Conservation (phyloP, 2,113 vertebrate species). For the Noturus placidus region DNA sequence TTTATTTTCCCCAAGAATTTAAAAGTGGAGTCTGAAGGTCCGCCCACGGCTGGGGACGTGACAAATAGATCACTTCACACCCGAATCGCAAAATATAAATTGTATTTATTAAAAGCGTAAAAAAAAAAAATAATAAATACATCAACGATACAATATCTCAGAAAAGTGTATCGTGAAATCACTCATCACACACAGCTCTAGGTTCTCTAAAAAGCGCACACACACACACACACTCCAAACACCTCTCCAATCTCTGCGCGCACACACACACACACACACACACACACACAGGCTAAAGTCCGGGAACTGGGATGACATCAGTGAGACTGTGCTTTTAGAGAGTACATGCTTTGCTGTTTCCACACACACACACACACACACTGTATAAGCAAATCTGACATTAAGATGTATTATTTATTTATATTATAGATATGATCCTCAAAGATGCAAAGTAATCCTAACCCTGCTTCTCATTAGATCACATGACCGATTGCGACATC, state of each 20-base stretch:
- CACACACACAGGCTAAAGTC: neutral
- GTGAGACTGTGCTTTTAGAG: neutral
- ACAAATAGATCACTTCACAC: too few relatives aligned
- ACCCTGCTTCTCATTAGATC: neutral
- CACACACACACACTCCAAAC: neutral
- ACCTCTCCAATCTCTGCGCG: neutral
- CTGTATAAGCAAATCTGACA: neutral
- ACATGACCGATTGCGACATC: neutral
- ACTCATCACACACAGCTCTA: too few relatives aligned
- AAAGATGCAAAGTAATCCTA: neutral
- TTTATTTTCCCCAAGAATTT: neutral
- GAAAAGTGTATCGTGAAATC: too few relatives aligned
- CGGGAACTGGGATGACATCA: slow-evolving; percentile 29
- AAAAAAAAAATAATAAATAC: too few relatives aligned
- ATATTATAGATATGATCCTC: neutral
- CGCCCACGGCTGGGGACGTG: neutral
- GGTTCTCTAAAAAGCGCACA: too few relatives aligned
- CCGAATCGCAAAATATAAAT: too few relatives aligned
- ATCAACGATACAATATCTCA: too few relatives aligned
- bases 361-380: neutral
- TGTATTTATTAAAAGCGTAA: too few relatives aligned
- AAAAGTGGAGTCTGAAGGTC: neutral
- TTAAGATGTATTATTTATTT: neutral
- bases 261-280: neutral
- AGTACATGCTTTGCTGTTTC: slow-evolving; percentile 23